Base-by-base conservation (phyloP, 2,113 vertebrate species). In the Cyprinodon brontotheroides region DNA sequence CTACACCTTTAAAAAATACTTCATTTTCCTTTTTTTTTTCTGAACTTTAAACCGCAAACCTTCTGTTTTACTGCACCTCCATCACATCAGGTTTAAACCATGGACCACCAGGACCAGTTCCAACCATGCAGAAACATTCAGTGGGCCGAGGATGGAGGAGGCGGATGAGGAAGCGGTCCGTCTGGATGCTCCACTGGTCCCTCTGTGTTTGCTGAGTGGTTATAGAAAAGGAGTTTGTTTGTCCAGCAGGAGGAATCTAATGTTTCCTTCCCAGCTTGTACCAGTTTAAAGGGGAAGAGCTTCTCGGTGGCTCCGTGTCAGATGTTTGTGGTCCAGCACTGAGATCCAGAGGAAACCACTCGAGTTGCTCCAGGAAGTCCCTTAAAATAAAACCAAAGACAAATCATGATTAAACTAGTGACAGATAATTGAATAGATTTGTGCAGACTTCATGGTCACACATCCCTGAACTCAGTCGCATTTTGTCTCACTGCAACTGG, bases 301-400 rank as follows among this genome's bases (percentile, higher is more conserved):
- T 86, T 63, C 72, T 61, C 67, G 79, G 78, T 76, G 86, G 79
- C 73, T 69, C 86, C 80, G 83, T 85, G 87, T 85, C 80, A 84
- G 76, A 87, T 53, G 83, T 82, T 86, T 85, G 86, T 88, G 81
- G 85, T 89, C 89, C 90, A 88, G 86, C 88, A 86, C 80, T 83
- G 74, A 85, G 61, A 88, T 82, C 74, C 67, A 29, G 74, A 85
- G 72, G 69, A 70, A 67, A 66, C 71, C 86, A 79, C 80, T 14
- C 2, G 74, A 83, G 75, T 65, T 69, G 73, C 78, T 84, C 76
- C 76, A 75, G 80, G 77, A 17, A 85, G 72, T 17, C 8, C 2
- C 40, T 9, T 2, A 73, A 74, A 37, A 68, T 3, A 71, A 57
- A 47, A 64, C 11, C 36, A 1, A 22, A 38, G 1, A 50, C 4